Evolutionary conservation across 2,888 invertebrate genomes (phyloP).

Genomic region (Adelphocoris suturalis): DNA sequence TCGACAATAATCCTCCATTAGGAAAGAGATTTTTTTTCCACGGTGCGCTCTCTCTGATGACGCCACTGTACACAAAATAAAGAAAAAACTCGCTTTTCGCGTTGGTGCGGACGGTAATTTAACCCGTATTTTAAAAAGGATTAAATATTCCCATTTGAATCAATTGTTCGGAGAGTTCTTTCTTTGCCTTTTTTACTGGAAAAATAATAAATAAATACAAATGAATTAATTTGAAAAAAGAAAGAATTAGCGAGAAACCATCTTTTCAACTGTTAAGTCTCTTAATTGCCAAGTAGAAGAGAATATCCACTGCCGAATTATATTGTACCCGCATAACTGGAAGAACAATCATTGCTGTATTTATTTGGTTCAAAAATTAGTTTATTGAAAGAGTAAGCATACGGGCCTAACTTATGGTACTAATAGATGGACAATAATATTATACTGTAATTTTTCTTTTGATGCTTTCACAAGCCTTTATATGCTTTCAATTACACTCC

Average conservation of each 20-base stretch:
- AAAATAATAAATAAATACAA: background rate
- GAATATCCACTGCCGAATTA: too few relatives aligned
- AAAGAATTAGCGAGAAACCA: background rate
- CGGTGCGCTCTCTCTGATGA: background rate
- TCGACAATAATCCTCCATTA: constrained; percentile 39
- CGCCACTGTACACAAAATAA: background rate
- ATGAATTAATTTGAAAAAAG: background rate
- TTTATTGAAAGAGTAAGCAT: too few relatives aligned
- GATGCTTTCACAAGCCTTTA: too few relatives aligned
- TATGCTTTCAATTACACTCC: too few relatives aligned
- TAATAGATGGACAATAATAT: too few relatives aligned
- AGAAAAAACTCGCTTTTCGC: background rate
- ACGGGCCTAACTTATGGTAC: too few relatives aligned
- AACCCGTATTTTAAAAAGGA: constrained; percentile 3
- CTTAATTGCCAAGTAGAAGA: background rate
- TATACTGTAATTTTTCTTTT: too few relatives aligned
- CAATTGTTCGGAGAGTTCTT: background rate
- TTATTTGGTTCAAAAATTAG: too few relatives aligned
- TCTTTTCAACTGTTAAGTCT: background rate
- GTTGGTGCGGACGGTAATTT: background rate
- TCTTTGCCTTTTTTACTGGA: background rate
- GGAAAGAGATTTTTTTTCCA: background rate
- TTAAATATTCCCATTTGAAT: background rate
- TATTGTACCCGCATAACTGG: too few relatives aligned
- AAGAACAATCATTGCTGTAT: too few relatives aligned